These are phyloP conservation scores for Himalopsyche tibetana DNA, from an alignment of 2,888 invertebrate genomes.

Conservation along the genomic window DNA sequence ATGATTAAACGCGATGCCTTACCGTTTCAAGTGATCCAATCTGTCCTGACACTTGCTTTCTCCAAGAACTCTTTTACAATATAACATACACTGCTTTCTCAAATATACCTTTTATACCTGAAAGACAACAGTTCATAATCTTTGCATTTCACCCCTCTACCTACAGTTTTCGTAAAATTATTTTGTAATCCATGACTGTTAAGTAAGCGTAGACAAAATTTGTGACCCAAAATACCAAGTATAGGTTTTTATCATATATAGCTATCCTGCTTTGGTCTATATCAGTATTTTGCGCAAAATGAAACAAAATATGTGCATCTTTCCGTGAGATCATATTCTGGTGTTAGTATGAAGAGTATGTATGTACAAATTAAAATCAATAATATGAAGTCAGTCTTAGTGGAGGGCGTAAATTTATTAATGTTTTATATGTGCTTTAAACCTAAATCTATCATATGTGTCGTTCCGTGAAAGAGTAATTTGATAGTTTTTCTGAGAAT, in stretches of 20 bases:
- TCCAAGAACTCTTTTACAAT: conserved; percentile 11
- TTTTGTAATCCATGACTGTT: conserved; percentile 35
- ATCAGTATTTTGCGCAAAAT: not conserved
- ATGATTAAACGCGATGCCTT: too few species aligned
- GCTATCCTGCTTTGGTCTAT: not conserved
- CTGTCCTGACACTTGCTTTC: not conserved
- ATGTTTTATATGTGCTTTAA: not conserved
- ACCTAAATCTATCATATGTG: not conserved
- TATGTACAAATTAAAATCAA: not conserved
- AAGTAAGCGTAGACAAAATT: not conserved
- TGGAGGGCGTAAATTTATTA: conserved; percentile 15
- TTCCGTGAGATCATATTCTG: not conserved
- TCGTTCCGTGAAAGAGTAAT: not conserved
- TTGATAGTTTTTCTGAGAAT: not conserved
- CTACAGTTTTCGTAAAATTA: conserved; percentile 18
- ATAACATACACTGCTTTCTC: conserved; percentile 17
- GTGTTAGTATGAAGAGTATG: not conserved
- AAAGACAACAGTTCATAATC: not conserved
- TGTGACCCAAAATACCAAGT: too few species aligned
- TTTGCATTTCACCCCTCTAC: conserved; percentile 12
- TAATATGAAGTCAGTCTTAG: conserved; percentile 1
- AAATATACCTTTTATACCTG: conserved; percentile 38
- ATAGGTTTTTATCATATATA: too few species aligned
- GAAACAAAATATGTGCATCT: not conserved
- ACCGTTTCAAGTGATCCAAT: too few species aligned